Evolutionary conservation across 2,888 invertebrate species (phyloP).

Genomic region (Aleiodes testaceus): DNA sequence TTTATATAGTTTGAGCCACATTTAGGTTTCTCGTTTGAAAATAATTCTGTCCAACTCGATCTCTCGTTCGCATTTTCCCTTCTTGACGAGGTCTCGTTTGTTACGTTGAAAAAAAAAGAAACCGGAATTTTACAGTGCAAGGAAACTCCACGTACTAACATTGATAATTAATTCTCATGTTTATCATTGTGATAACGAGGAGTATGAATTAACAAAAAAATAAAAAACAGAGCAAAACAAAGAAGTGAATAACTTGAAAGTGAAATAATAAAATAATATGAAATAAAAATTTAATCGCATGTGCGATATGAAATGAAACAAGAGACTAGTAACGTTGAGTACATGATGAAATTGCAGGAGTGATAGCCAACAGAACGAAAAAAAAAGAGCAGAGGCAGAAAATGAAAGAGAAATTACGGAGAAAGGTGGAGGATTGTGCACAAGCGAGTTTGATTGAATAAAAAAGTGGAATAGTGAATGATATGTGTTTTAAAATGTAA

Average conservation of each 20-base stretch:
- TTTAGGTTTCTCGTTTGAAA: constrained; percentile 35
- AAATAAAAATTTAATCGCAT: constrained; percentile 9
- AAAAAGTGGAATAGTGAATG: constrained; percentile 31
- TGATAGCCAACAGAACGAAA: constrained; percentile 21
- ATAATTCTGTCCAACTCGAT: constrained; percentile 36
- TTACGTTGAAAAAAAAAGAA: constrained; percentile 5
- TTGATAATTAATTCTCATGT: constrained; percentile 20
- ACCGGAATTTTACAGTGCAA: constrained; percentile 5
- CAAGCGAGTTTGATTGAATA: constrained; percentile 12
- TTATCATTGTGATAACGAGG: not conserved
- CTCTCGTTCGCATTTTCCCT: not conserved
- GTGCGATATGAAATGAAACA: constrained; percentile 19
- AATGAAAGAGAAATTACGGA: constrained; percentile 17
- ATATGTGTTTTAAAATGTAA: constrained; percentile 29
- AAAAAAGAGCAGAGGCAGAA: constrained; percentile 6
- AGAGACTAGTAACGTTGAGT: constrained; percentile 6
- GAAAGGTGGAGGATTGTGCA: constrained; percentile 18
- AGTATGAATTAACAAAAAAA: not conserved
- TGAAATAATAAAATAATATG: constrained; percentile 4
- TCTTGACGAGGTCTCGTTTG: not conserved
- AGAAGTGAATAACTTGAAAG: not conserved
- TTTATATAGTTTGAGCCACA: constrained; percentile 13
- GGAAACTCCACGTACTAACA: not conserved
- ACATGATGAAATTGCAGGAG: constrained; percentile 21
- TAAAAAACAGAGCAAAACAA: no score